Evolutionary conservation across 53 echinoderm and acorn worm species (phyloP), one percentile per base, ranked within the genome.

Genomic region (Antedon mediterranea): DNA sequence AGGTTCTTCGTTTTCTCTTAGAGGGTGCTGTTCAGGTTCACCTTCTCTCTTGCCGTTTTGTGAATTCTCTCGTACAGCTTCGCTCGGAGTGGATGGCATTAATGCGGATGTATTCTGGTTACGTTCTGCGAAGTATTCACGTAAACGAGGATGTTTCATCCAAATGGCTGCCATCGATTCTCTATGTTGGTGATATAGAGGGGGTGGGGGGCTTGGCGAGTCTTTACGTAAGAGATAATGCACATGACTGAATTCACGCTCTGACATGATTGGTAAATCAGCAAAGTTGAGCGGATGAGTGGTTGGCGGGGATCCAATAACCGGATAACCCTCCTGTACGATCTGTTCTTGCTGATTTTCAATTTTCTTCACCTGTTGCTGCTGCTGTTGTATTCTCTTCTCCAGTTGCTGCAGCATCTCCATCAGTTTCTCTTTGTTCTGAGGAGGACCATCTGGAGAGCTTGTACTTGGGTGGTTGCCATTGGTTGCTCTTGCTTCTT

Each of bases 361-460:
- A 71, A 93, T 93, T 87, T 93, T 91, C 71, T 89, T 85, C 31
- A 93, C 94, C 78, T 90, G 90, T 74, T 91, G 85, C 81, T 93
- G 90, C 30, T 93, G 94, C 78, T 86, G 84, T 74, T 93, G 94
- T 79, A 93, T 93, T 74, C 94, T 83, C 70, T 85, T 88, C 83
- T 93, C 94, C 71, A 93, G 74, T 76, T 91, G 89, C 37, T 93
- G 94, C 72, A 93, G 75, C 94, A 93, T 93, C 73, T 91, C 86
- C 89, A 93, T 85, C 29, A 93, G 83, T 83, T 93, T 89, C 18
- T 88, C 91, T 34, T 93, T 93, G 85, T 93, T 93, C 81, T 93
- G 90, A 57, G 57, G 57, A 18, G 57, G 11, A 57, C 57, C 57
- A 2, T 57, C 57, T 57, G 57, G 57, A 15, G 57, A 57, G 20